Base-by-base conservation (phyloP, 2,888 invertebrate species). In the Alloscopus bannaensis region DNA sequence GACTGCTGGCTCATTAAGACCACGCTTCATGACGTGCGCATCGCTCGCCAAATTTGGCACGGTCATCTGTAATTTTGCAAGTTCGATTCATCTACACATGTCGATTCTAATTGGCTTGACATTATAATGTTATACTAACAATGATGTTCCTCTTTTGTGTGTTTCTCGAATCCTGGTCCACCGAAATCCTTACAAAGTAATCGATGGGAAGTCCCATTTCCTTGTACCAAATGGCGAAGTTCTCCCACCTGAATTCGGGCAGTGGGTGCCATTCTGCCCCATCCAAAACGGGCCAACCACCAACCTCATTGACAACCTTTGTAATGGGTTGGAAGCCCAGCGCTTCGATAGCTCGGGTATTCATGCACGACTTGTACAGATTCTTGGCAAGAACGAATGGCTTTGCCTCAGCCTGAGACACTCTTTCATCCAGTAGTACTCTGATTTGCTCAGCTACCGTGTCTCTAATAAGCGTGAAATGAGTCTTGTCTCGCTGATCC, bases 101-200 rank as follows among this genome's bases (percentile, higher is more conserved):
- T 36, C 13, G 3, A 45, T 45, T 45, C 13, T 45, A 4, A n/a
- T n/a, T n/a, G n/a, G n/a, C n/a, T n/a, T n/a, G n/a, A n/a, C n/a
- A n/a, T n/a, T n/a, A n/a, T n/a, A n/a, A n/a, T n/a, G n/a, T n/a
- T n/a, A n/a, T 13, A 88, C 93, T 91, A 90, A 95, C 95, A 89
- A 95, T 95, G 86, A 96, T 94, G 59, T 94, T 91, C 80, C 95
- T 91, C 86, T 91, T 92, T 0, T 94, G 93, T 50, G 95, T 95
- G 88, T 97, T 96, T 88, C 95, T 95, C 80, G 95, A 91, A 88
- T 97, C 96, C 13, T 94, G 93, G 42, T 93, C 93, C 87, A 97
- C 93, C 55, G 95, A 95, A 88, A 96, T 95, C 87, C 96, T 95
- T 36, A 97, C 91, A 88, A 96, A 93, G 88, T 95, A 95, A 89